Evolutionary conservation across 2,113 vertebrate species (phyloP).

Genomic region (Octodon degus): DNA sequence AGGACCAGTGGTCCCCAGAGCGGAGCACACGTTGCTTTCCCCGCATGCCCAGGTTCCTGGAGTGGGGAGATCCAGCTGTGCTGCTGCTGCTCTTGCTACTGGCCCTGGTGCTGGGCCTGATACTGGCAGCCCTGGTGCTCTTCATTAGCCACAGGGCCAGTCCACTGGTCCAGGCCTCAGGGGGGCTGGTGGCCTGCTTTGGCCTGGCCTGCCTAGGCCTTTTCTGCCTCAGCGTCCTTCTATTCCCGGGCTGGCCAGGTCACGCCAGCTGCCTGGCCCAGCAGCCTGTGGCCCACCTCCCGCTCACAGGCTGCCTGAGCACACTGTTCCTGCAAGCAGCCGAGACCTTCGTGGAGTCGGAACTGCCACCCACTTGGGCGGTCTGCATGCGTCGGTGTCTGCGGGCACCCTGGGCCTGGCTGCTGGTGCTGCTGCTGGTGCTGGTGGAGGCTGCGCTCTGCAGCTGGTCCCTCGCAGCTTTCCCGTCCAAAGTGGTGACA

Average conservation of each 20-base stretch:
- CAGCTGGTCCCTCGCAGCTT: slow-evolving; percentile 44
- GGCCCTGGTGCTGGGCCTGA: slow-evolving; percentile 75
- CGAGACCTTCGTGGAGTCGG: slow-evolving; percentile 72
- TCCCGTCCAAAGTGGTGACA: background rate
- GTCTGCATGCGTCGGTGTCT: background rate
- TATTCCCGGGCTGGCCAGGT: slow-evolving; percentile 88
- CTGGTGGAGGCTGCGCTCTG: background rate
- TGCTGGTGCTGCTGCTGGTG: slow-evolving; percentile 23
- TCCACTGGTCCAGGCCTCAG: slow-evolving; percentile 85
- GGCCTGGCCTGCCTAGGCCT: slow-evolving; percentile 85
- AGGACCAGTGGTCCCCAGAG: slow-evolving; percentile 87
- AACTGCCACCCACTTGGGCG: slow-evolving; percentile 40
- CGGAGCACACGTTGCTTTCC: slow-evolving; percentile 84
- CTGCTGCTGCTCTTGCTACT: slow-evolving; percentile 76
- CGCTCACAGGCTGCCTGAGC: slow-evolving; percentile 88
- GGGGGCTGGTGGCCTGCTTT: slow-evolving; percentile 84
- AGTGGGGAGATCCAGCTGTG: slow-evolving; percentile 83
- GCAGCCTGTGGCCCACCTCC: slow-evolving; percentile 84
- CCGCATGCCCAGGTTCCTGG: slow-evolving; percentile 85
- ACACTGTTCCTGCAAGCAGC: slow-evolving; percentile 88
- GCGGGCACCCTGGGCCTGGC: slow-evolving; percentile 73
- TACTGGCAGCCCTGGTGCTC: slow-evolving; percentile 72
- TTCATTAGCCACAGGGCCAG: slow-evolving; percentile 84
- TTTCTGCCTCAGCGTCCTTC: slow-evolving; percentile 85
- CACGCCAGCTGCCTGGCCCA: slow-evolving; percentile 84